phyloP scores from a whole-genome alignment of 2,888 invertebrate genomes.

The Parnassius mnemosyne region DNA sequence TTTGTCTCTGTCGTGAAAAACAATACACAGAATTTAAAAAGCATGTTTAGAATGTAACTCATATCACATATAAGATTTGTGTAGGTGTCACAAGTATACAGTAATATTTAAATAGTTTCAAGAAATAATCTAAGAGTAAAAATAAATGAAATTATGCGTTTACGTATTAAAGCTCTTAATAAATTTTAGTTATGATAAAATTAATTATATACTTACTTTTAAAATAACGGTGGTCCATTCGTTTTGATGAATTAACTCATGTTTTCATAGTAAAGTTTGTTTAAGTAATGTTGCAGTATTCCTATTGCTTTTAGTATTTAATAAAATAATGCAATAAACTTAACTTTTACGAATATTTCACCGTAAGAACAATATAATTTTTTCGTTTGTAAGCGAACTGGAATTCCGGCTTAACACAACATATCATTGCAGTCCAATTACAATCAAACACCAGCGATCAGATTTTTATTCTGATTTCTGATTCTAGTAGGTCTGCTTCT shows the following conservation, averaged over 20 bases:
- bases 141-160: neutral
- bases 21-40: neutral
- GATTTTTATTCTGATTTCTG: no score
- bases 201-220: constrained; percentile 49
- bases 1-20: no score
- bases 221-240: constrained; percentile 61
- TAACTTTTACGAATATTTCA: constrained; percentile 10
- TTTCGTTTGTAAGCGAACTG: constrained; percentile 18
- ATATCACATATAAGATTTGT: constrained; percentile 28
- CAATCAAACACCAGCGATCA: no score
- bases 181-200: neutral
- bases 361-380: constrained; percentile 11
- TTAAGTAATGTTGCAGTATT: neutral
- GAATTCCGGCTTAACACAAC: neutral
- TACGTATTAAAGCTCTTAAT: neutral
- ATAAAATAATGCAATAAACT: neutral
- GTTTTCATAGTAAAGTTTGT: constrained; percentile 11
- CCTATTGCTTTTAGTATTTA: constrained; percentile 1
- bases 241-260: constrained; percentile 37
- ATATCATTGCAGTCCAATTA: no score
- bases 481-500: no score
- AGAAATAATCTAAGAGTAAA: neutral
- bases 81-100: constrained; percentile 37
- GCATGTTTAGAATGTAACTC: neutral
- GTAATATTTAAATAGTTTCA: constrained; percentile 1